A percentile compares a stretch with the other conserved stretches of the same genome.
These are phyloP conservation scores for Ellobium chinense DNA, from an alignment of 2,888 invertebrate species.

Conservation along the genomic window DNA sequence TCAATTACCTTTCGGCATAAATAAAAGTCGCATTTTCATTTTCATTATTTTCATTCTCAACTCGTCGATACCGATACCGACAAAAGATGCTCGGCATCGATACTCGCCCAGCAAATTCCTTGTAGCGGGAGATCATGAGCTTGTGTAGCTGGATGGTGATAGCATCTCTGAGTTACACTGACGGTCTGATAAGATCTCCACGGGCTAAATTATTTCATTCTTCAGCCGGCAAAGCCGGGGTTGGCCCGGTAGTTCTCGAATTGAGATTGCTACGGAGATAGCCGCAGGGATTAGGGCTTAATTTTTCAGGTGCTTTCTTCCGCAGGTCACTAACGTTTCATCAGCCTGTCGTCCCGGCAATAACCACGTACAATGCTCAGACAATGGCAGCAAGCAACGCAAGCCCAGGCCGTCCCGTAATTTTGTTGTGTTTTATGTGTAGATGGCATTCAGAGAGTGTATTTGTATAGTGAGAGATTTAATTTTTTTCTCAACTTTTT, in stretches of 20 bases:
- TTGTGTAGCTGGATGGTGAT: background rate
- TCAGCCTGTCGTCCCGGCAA: conserved; percentile 1
- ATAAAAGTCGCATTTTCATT: too few species aligned
- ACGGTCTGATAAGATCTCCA: conserved; percentile 1
- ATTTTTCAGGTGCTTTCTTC: conserved; percentile 32
- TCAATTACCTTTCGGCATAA: too few species aligned
- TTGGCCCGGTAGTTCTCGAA: background rate
- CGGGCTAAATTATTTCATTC: conserved; percentile 29
- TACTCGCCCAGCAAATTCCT: too few species aligned
- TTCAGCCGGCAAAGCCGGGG: background rate
- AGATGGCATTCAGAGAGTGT: background rate
- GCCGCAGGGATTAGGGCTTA: background rate
- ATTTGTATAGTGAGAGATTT: background rate
- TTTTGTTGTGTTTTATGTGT: background rate
- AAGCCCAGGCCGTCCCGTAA: background rate
- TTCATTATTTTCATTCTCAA: too few species aligned
- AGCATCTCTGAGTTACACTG: conserved; percentile 3
- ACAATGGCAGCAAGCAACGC: conserved; percentile 19
- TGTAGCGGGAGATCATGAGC: conserved; percentile 1
- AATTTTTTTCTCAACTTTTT: background rate
- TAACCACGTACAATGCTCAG: background rate
- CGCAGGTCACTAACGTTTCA: background rate
- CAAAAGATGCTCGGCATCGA: too few species aligned
- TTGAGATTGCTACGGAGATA: conserved; percentile 17
- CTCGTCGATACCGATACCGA: too few species aligned